These are phyloP conservation scores for Pycnomerus fuliginosus DNA, from an alignment of 2,888 invertebrate genomes.

Conservation along the genomic window DNA sequence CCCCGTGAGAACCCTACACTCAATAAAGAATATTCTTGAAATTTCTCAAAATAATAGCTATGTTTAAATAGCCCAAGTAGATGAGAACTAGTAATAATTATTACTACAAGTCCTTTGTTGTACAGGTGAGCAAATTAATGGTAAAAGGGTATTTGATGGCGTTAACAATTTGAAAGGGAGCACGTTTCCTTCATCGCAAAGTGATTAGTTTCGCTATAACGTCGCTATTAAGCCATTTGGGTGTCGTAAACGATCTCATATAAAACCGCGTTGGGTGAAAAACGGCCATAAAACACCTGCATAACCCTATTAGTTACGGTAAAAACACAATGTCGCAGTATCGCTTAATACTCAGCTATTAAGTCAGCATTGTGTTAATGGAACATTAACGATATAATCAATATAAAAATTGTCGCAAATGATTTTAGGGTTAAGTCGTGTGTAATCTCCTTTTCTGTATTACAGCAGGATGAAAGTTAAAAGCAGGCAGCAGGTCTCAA, in stretches of 20 bases:
- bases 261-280: constrained; percentile 21
- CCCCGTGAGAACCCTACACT: constrained; percentile 43
- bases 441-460: too few relatives aligned
- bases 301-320: constrained; percentile 27
- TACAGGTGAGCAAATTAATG: constrained; percentile 19
- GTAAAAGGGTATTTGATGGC: constrained; percentile 22
- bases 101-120: neutral
- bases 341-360: constrained; percentile 19
- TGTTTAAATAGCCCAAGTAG: too few relatives aligned
- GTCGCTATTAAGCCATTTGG: constrained; percentile 20
- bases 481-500: too few relatives aligned
- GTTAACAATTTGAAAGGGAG: constrained; percentile 26
- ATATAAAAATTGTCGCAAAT: too few relatives aligned
- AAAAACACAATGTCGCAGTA: constrained; percentile 24
- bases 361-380: constrained; percentile 19
- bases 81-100: too few relatives aligned
- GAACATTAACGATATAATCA: too few relatives aligned
- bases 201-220: constrained; percentile 29
- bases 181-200: constrained; percentile 25
- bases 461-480: too few relatives aligned
- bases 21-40: too few relatives aligned
- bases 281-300: constrained; percentile 25
- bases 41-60: too few relatives aligned
- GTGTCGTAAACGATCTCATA: constrained; percentile 18
- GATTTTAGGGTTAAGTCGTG: too few relatives aligned